phyloP scores from a whole-genome alignment of 2,797 vertebrate species.

The Pantherophis alleghaniensis region DNA sequence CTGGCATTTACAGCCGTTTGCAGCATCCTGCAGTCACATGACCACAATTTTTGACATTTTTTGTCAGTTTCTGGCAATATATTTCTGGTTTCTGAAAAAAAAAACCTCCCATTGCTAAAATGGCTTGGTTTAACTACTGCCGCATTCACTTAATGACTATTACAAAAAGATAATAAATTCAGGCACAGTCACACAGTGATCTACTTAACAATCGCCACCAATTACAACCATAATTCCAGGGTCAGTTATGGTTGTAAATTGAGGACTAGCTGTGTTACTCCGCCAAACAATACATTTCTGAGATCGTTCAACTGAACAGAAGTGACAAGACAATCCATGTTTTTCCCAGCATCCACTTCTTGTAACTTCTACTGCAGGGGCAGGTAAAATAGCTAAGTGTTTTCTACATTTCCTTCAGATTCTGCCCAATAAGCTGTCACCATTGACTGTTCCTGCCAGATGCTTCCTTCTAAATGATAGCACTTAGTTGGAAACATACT shows the following conservation, averaged over 20 bases:
- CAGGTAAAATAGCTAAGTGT: rapidly evolving
- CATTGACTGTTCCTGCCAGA: not conserved
- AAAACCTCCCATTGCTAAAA: not conserved
- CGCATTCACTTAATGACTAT: not conserved
- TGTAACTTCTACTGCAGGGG: not conserved
- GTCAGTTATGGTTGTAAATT: not conserved
- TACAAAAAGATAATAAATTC: not conserved
- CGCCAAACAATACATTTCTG: not conserved
- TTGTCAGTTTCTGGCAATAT: not conserved
- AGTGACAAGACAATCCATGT: not conserved
- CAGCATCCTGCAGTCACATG: not conserved
- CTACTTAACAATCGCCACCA: not conserved
- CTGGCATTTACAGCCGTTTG: not conserved
- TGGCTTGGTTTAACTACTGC: not conserved
- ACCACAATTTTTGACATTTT: not conserved
- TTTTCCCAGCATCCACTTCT: rapidly evolving
- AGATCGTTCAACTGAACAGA: not conserved
- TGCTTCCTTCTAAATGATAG: not conserved
- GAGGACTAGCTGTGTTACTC: not conserved
- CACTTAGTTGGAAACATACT: not conserved
- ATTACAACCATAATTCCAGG: not conserved
- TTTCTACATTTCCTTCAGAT: not conserved
- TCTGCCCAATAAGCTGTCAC: not conserved
- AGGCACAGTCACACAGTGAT: not conserved
- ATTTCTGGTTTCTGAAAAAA: not conserved